These are phyloP conservation scores for Podarcis siculus DNA, from an alignment of 2,797 vertebrate genomes.

Conservation along the genomic window DNA sequence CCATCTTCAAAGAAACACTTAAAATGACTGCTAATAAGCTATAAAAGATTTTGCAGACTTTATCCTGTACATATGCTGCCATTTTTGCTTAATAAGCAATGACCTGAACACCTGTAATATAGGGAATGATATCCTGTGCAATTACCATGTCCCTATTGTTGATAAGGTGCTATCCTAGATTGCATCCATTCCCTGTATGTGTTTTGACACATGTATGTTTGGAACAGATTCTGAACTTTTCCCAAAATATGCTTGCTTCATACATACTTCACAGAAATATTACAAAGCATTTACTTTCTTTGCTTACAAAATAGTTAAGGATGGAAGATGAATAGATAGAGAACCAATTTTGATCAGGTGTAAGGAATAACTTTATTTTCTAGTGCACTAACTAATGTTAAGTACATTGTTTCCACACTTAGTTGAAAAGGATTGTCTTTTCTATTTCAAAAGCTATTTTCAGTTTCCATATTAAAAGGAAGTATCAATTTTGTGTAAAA, in stretches of 20 bases:
- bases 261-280: not conserved
- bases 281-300: not conserved
- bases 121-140: not conserved
- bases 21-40: not conserved
- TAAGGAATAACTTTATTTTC: constrained; percentile 11
- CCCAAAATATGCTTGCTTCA: not conserved
- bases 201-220: not conserved
- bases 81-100: not conserved
- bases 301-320: constrained; percentile 7
- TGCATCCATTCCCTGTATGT: not conserved
- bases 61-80: not conserved
- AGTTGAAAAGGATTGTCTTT: constrained; percentile 8
- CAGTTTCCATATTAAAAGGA: constrained; percentile 36
- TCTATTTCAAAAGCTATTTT: constrained; percentile 11
- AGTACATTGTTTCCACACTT: not conserved
- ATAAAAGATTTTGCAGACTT: not conserved
- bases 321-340: not conserved
- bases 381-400: not conserved
- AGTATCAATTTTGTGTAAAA: constrained; percentile 29
- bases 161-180: not conserved
- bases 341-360: not conserved
- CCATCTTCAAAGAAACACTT: not conserved
- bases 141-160: not conserved
- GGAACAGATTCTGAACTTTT: not conserved
- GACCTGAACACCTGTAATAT: not conserved